Evolutionary conservation across 2,888 invertebrate genomes (phyloP), one percentile per base, ranked within the genome.

Genomic region (Sisyra terminalis): DNA sequence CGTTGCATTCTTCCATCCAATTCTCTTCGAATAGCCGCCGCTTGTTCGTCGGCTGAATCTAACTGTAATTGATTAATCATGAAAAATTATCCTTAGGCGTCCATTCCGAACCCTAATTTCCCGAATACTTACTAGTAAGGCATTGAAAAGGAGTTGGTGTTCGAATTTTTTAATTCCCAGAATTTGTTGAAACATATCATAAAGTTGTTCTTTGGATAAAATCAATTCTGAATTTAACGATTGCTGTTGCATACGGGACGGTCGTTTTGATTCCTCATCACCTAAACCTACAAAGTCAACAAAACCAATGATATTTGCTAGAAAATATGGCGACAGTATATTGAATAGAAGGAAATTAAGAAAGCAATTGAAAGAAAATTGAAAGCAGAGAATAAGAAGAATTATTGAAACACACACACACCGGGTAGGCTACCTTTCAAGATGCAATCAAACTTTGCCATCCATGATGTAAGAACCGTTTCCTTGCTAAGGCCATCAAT

Each of bases 141-240:
- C 96, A 70, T 98, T 99, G 69, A 92, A 99, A 46, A 98, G 75
- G 55, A 98, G 78, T 68, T 98, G 98, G 66, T 99, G 98, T 65
- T 99, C 98, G 63, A 98, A 99, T 65, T 99, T 99, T 71, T 98
- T 98, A 43, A 99, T 89, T 43, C 86, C 86, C 47, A 99, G 71
- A 52, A 99, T 94, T 66, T 96, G 96, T 65, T 99, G 98, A 65
- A 98, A 99, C 93, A 98, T 96, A 64, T 99, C 98, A 66, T 94
- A 99, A 9, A 99, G 76, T 62, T 99, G 98, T 60, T 99, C 98
- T 67, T 99, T 99, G 54, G 93, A 92, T 51, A 97, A 74, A 57
- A 97, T 92, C 52, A 88, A 73, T 64, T 96, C 96, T 40, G 87
- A 90, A 66, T 86, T 96, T 55, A 85, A 70, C 48, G 80, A 81